Evolutionary conservation across 2,113 vertebrate species (phyloP).

Genomic region (Sisor rabdophorus): DNA sequence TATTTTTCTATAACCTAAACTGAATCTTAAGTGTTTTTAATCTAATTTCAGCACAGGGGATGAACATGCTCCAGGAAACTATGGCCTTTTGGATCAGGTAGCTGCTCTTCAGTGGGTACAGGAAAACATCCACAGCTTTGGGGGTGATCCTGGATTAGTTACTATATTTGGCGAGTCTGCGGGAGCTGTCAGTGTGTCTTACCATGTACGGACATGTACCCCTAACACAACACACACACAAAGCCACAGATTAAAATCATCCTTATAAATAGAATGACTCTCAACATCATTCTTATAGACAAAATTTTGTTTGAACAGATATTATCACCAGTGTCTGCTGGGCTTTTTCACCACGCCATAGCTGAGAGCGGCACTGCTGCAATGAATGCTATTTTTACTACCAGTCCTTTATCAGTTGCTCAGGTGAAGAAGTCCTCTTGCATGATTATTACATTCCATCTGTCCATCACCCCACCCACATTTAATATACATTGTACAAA

Average conservation of each 20-base stretch:
- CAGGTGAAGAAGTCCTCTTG: slow-evolving; percentile 31
- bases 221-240: not conserved
- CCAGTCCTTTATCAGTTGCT: slow-evolving; percentile 44
- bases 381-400: not conserved
- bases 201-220: slow-evolving; percentile 63
- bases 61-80: slow-evolving; percentile 76
- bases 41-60: slow-evolving; percentile 77
- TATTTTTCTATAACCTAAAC: not conserved
- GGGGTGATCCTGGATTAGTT: slow-evolving; percentile 77
- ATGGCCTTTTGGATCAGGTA: slow-evolving; percentile 82
- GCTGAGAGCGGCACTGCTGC: slow-evolving; percentile 77
- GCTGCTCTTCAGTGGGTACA: slow-evolving; percentile 82
- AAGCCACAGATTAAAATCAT: not conserved
- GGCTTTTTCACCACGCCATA: slow-evolving; percentile 77
- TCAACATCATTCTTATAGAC: too few species aligned
- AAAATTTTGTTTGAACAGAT: slow-evolving; percentile 62
- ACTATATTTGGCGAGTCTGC: slow-evolving; percentile 86
- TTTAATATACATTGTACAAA: not conserved
- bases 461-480: not conserved
- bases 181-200: slow-evolving; percentile 77
- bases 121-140: slow-evolving; percentile 81
- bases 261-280: not conserved
- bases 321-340: slow-evolving; percentile 72
- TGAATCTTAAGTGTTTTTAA: not conserved
- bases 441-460: not conserved